phyloP scores from a whole-genome alignment of 2,888 invertebrate species.

The Epirrita christyi region DNA sequence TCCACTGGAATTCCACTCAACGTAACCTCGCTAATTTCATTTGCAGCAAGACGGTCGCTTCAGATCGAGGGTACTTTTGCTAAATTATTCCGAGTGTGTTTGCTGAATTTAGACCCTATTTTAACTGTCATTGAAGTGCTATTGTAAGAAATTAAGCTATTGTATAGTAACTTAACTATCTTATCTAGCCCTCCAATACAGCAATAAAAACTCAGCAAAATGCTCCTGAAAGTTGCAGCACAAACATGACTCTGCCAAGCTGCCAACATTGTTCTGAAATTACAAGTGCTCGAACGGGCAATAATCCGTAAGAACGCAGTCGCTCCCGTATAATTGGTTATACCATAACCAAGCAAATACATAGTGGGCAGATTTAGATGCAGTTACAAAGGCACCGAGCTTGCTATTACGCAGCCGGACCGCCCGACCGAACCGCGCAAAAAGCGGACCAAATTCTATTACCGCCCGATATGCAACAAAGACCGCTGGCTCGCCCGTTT shows the following conservation, averaged over 20 bases:
- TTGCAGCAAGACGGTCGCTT: slow-evolving; percentile 33
- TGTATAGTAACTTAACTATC: background rate
- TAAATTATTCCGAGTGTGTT: slow-evolving; percentile 31
- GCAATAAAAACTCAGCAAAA: slow-evolving; percentile 13
- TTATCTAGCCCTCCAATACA: background rate
- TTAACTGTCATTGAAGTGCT: background rate
- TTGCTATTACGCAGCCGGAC: slow-evolving; percentile 68
- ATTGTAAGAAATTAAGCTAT: background rate
- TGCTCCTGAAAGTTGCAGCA: slow-evolving; percentile 1
- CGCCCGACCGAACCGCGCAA: slow-evolving; percentile 70
- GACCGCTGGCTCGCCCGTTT: slow-evolving; percentile 75
- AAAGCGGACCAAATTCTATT: slow-evolving; percentile 84
- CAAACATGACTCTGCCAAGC: slow-evolving; percentile 13
- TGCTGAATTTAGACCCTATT: slow-evolving; percentile 23
- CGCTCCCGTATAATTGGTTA: slow-evolving; percentile 56
- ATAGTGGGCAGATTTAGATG: slow-evolving; percentile 75
- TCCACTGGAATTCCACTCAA: slow-evolving; percentile 24
- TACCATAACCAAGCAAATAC: slow-evolving; percentile 59
- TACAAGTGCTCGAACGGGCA: slow-evolving; percentile 26
- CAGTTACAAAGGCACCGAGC: slow-evolving; percentile 80
- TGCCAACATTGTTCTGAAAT: slow-evolving; percentile 26
- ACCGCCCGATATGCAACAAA: slow-evolving; percentile 83
- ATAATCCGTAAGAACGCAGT: slow-evolving; percentile 36
- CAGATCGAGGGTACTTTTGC: slow-evolving; percentile 19
- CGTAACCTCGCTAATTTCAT: slow-evolving; percentile 36